phyloP scores from a whole-genome alignment of 2,888 invertebrate genomes.

The Phyllotreta cruciferae region DNA sequence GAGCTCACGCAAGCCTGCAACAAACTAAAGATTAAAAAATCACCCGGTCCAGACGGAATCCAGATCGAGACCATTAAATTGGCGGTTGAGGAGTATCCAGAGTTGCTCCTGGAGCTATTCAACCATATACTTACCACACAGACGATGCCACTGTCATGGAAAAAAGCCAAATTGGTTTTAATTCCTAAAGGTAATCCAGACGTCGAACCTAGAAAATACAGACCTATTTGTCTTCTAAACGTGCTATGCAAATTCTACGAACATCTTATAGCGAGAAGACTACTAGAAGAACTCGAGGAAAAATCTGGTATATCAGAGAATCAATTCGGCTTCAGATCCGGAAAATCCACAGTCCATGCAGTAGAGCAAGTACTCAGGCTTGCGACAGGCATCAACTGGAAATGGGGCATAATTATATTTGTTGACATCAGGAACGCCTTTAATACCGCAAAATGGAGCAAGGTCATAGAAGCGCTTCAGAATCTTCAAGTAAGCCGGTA shows the following conservation, averaged over 20 bases:
- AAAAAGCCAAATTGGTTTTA: conserved; percentile 1
- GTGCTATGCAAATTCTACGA: conserved; percentile 23
- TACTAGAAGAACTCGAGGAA: conserved; percentile 12
- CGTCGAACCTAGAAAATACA: background rate
- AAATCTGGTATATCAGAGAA: conserved; percentile 4
- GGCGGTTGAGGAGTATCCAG: background rate
- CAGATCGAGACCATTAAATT: background rate
- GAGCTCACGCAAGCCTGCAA: background rate
- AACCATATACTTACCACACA: too few relatives aligned
- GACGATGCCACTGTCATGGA: conserved; percentile 24
- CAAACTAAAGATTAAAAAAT: background rate
- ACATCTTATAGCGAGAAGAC: conserved; percentile 11
- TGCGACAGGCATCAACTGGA: background rate
- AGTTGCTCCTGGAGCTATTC: background rate
- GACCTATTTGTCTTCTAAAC: conserved; percentile 22
- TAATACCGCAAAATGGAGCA: too few relatives aligned
- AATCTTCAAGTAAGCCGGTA: background rate
- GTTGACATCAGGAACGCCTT: conserved; percentile 19
- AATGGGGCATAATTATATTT: conserved; percentile 4
- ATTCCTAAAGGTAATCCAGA: background rate
- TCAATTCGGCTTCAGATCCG: conserved; percentile 24
- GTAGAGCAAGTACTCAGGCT: background rate
- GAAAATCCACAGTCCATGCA: conserved; percentile 18
- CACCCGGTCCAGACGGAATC: background rate
- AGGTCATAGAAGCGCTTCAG: conserved; percentile 2